Conservation (phyloP, 2,797 vertebrate genomes). For the Mus minutoides region DNA sequence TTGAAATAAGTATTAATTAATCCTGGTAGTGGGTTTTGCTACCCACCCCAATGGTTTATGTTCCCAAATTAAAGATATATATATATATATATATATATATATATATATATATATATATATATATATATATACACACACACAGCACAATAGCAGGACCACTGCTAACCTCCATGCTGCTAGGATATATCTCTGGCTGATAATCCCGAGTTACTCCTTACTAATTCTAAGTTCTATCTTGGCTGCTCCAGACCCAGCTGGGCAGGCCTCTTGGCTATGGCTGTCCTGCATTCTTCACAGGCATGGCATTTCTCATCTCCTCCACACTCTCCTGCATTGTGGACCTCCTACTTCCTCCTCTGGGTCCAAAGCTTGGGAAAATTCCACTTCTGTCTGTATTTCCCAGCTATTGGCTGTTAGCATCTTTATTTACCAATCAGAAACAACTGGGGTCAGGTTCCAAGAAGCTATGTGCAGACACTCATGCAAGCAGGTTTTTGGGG, state of each 20-base stretch:
- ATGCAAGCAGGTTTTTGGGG: background rate
- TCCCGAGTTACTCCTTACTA: background rate
- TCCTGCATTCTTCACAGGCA: background rate
- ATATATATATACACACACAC: no score
- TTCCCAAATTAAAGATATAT: background rate
- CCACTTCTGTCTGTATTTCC: background rate
- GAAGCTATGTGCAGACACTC: background rate
- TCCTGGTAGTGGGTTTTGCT: background rate
- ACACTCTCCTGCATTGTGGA: background rate
- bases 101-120: no score
- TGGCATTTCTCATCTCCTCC: background rate
- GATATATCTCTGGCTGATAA: background rate
- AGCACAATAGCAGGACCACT: background rate
- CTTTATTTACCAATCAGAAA: background rate
- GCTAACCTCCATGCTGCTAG: background rate
- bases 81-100: no score
- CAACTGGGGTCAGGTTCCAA: background rate
- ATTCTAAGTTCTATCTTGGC: background rate
- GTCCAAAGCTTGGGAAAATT: background rate
- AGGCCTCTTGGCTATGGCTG: background rate
- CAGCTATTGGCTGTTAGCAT: background rate
- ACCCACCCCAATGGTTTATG: background rate
- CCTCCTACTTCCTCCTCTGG: background rate
- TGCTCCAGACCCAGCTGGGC: background rate
- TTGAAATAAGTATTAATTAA: background rate